Conservation (phyloP, 2,888 invertebrate species). For the Halictus ligatus region DNA sequence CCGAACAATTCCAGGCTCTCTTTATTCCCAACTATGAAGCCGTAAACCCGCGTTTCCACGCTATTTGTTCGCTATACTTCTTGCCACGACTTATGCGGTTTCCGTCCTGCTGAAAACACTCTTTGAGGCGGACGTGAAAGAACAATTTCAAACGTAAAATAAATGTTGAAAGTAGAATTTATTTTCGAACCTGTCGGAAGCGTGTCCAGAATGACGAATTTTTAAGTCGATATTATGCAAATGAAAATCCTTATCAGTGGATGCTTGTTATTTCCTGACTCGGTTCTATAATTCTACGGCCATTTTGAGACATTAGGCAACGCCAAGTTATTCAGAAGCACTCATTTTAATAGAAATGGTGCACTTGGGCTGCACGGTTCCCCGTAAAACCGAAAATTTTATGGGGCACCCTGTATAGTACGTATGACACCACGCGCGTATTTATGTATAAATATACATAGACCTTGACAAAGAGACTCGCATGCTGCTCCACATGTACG, state of each 20-base stretch:
- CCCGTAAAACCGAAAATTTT: background rate
- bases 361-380: background rate
- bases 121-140: background rate
- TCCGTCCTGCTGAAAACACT: background rate
- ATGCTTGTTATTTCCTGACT: background rate
- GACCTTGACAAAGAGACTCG: constrained; percentile 67
- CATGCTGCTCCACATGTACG: constrained; percentile 46
- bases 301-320: background rate
- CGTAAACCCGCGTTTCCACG: background rate
- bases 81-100: background rate
- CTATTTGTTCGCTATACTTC: background rate
- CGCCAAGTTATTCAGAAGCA: background rate
- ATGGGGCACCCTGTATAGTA: background rate
- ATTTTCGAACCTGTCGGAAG: background rate
- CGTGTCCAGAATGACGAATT: background rate
- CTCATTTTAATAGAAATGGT: background rate
- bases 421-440: background rate
- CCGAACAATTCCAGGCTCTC: background rate
- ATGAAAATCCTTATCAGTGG: background rate
- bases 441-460: constrained; percentile 49
- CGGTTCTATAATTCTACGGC: background rate
- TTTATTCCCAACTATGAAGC: background rate
- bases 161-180: too few species aligned
- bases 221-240: too few species aligned
- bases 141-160: background rate